Base-by-base conservation (phyloP, 2,797 vertebrate species). In the Setipinna tenuifilis region DNA sequence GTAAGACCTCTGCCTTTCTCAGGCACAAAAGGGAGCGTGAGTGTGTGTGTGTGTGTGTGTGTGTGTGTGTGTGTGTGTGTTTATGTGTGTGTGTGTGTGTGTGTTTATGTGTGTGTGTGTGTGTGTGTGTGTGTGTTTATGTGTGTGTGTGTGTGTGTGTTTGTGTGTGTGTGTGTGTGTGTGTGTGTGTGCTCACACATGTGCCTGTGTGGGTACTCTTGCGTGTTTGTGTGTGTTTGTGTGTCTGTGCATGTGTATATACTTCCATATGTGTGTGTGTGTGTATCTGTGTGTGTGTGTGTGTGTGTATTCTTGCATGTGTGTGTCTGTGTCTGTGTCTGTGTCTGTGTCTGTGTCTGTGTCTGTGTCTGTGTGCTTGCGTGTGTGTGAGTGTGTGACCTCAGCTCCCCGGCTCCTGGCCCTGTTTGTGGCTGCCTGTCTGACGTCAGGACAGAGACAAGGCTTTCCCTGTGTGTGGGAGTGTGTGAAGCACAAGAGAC, bases 251-350 rank as follows among this genome's bases (percentile, higher is more conserved):
- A 7, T 54, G 50, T 54, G 50, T 54, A 7, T 54, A 14, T 9
- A 3, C 50, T 10, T 14, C 2, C 91, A 94, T 91, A 91, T 91
- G 50, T 54, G 50, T 54, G 50, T 54, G 50, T 54, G 50, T 54
- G 50, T 54, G 50, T 54, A 2, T 41, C 2, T 41, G 35, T 41
- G 35, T 41, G 59, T 61, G 59, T 59, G 16, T 59, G 16, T 17
- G 57, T 59, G 57, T 59, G 57, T 59, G 57, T 59, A 19, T 0
- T 16, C 19, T 16, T 59, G 50, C 9, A 16, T 54, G 50, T 54
- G 50, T 54, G 50, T 54, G 50, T 54, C 3, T 4, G 50, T 54
- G 57, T 17, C 1, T 19, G 19, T 61, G 17, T 21, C 11, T 59
- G 57, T 59, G 14, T 16, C 11, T 59, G 57, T 17, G 19, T 61